Conservation (phyloP, 2,888 invertebrate species). For the Synanthedon myopaeformis region DNA sequence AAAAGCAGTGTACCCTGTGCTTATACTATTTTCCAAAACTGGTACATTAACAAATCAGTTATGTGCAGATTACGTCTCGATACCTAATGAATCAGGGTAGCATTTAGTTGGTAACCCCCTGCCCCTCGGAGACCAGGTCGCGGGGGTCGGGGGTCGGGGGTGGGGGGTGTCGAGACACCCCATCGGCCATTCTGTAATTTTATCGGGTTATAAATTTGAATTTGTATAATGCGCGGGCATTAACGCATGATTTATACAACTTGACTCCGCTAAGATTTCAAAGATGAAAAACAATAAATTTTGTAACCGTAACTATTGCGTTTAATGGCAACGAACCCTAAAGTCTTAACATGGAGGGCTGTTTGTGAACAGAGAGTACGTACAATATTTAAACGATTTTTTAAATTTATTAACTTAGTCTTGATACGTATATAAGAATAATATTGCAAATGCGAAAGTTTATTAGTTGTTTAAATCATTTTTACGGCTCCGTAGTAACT, state of each 20-base stretch:
- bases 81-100: conserved; percentile 55
- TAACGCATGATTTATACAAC: conserved; percentile 69
- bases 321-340: conserved; percentile 38
- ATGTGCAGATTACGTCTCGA: conserved; percentile 1
- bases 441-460: too few species aligned
- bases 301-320: conserved; percentile 64
- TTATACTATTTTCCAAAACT: too few species aligned
- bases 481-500: too few species aligned
- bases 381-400: too few species aligned
- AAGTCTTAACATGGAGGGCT: neutral
- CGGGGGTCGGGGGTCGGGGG: too few species aligned
- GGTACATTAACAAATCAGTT: too few species aligned
- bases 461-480: too few species aligned
- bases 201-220: conserved; percentile 72
- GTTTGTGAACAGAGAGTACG: too few species aligned
- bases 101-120: conserved; percentile 37
- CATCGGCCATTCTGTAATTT: conserved; percentile 64
- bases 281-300: conserved; percentile 72
- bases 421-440: too few species aligned
- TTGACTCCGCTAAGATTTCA: conserved; percentile 70
- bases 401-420: too few species aligned
- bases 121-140: conserved; percentile 9
- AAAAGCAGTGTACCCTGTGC: too few species aligned
- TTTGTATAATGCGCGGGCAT: conserved; percentile 68
- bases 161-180: conserved; percentile 28